phyloP scores from a whole-genome alignment of 2,113 vertebrate genomes.

The Clarias gariepinus region DNA sequence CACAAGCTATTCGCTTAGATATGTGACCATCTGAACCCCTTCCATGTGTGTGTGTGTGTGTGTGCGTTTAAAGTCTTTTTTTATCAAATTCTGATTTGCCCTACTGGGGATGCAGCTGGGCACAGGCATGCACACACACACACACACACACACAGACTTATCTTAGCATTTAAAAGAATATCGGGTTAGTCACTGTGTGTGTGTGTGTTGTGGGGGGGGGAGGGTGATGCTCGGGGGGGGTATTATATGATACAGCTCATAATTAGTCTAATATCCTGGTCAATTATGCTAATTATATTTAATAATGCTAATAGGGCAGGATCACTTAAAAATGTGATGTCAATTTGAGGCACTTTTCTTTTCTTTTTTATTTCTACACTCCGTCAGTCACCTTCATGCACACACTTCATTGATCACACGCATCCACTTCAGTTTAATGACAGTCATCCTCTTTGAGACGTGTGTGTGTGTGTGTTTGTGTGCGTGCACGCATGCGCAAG shows the following conservation, averaged over 20 bases:
- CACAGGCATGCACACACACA: conserved; percentile 5
- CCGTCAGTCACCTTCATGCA: neutral
- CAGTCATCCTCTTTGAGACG: neutral
- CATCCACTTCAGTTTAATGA: neutral
- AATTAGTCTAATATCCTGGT: neutral
- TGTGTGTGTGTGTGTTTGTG: conserved; percentile 16
- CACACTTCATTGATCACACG: neutral
- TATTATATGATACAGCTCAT: neutral
- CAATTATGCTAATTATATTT: neutral
- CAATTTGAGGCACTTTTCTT: neutral
- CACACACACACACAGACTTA: neutral
- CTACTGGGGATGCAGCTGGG: conserved; percentile 33
- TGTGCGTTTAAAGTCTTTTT: neutral
- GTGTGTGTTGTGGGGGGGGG: neutral
- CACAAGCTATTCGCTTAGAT: neutral
- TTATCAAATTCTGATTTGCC: conserved; percentile 22
- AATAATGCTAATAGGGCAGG: neutral
- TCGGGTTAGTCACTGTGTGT: neutral
- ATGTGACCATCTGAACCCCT: neutral
- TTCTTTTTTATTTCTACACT: neutral
- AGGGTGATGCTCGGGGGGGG: too few species aligned
- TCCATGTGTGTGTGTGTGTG: conserved; percentile 2
- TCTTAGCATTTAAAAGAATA: neutral
- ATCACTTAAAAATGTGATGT: neutral
- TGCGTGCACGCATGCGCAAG: neutral